Percentiles rank a stretch among this genome's conserved stretches.
Conservation (phyloP, 2,797 vertebrate species). For the Pelobates cultripes region DNA sequence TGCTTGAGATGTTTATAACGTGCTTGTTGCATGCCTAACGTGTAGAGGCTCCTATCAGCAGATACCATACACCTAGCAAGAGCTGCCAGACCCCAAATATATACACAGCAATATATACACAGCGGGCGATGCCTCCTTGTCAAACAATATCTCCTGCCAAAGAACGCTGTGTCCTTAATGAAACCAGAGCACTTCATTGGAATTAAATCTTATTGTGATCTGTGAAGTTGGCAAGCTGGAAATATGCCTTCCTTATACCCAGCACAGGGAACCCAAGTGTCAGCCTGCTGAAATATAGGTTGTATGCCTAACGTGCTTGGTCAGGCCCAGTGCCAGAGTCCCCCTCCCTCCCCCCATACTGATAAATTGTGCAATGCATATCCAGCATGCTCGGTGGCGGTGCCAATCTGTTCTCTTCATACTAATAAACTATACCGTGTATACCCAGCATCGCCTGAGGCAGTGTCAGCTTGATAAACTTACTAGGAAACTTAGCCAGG, state of each 20-base stretch:
- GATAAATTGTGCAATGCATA: background rate
- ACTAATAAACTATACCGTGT: background rate
- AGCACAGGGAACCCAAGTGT: background rate
- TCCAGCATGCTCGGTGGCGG: background rate
- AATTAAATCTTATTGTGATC: background rate
- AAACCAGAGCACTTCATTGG: conserved; percentile 8
- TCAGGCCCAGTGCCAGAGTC: too few relatives aligned
- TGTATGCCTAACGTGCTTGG: too few relatives aligned
- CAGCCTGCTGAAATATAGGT: too few relatives aligned
- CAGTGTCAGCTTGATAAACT: background rate
- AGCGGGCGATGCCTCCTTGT: conserved; percentile 11
- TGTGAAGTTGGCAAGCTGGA: background rate
- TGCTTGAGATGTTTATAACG: too few relatives aligned
- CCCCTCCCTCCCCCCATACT: too few relatives aligned
- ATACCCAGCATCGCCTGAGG: background rate
- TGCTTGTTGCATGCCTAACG: too few relatives aligned
- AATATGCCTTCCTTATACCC: background rate
- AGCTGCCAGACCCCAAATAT: conserved; percentile 32
- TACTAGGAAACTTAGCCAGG: background rate
- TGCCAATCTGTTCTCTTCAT: background rate
- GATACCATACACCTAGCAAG: background rate
- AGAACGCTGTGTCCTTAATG: conserved; percentile 13
- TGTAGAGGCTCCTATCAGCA: too few relatives aligned
- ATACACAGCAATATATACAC: conserved; percentile 17
- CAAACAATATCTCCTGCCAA: background rate